Conservation (phyloP, 2,797 vertebrate genomes). For the Galaxias olidus region DNA sequence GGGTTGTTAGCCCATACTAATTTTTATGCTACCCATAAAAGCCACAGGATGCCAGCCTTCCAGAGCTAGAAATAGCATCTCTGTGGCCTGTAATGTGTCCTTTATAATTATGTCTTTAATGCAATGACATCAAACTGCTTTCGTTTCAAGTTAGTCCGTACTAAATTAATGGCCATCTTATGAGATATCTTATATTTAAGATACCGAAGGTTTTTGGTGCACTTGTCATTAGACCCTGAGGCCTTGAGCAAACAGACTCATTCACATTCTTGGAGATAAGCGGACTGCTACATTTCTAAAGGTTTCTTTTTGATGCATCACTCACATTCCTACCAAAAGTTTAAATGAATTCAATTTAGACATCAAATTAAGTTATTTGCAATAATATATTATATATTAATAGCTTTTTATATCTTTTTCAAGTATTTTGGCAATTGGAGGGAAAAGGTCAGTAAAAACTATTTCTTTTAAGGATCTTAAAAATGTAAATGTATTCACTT, state of each 20-base stretch:
- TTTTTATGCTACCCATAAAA: slow-evolving; percentile 63
- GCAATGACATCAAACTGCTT: slow-evolving; percentile 45
- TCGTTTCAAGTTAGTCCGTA: slow-evolving; percentile 34
- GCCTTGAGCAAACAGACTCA: slow-evolving; percentile 17
- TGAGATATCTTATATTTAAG: slow-evolving; percentile 33
- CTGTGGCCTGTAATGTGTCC: slow-evolving; percentile 44
- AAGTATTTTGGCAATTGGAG: too few relatives aligned
- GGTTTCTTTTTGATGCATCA: too few relatives aligned
- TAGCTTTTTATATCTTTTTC: too few relatives aligned
- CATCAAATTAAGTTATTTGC: too few relatives aligned
- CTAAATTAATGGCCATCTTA: slow-evolving; percentile 25
- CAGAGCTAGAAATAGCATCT: slow-evolving; percentile 48
- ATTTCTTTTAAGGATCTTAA: too few relatives aligned
- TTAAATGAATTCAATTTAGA: too few relatives aligned
- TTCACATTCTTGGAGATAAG: too few relatives aligned
- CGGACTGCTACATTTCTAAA: not conserved
- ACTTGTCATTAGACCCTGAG: slow-evolving; percentile 32
- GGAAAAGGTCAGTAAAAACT: too few relatives aligned
- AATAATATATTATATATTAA: too few relatives aligned
- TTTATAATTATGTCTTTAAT: slow-evolving; percentile 53
- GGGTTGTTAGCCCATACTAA: slow-evolving; percentile 52
- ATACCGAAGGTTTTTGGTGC: slow-evolving; percentile 27
- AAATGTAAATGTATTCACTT: too few relatives aligned
- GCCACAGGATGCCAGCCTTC: slow-evolving; percentile 34
- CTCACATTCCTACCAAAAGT: too few relatives aligned